Evolutionary conservation across 2,888 invertebrate genomes (phyloP), one percentile per base, ranked within the genome.

Genomic region (Metopia argyrocephala): DNA sequence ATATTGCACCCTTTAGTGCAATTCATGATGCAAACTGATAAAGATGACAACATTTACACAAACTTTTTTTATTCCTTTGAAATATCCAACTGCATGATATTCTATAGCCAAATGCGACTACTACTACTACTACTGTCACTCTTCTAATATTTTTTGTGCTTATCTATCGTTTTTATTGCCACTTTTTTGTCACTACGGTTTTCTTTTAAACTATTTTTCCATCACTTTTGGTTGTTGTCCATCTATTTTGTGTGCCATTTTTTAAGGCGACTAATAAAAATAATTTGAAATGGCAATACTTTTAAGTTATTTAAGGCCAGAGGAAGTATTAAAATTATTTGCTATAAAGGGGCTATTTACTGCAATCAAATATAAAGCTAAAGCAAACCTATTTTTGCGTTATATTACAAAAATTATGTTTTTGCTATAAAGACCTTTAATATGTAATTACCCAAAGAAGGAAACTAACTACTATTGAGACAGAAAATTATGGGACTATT

Each of bases 1-100:
- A 82, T 80, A 82, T 82, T 80, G 78, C 71, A 83, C 82, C 76
- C 82, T 68, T 83, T 80, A 71, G 80, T 76, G 83, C 76, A 76
- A 82, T 83, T 82, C 76, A 79, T 76, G 79, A 50, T 57, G 48
- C 54, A 64, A 69, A 73, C 79, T 78, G 76, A 71, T 76, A 71
- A 79, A 52, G 66, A 71, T 71, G 62, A 76, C 46, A 73, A 74
- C 50, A 79, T 57, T 64, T 69, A 69, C 59, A 66, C 48, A 78
- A 78, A 78, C 71, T 66, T 62, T 62, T 48, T 61, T 12, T 31
- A 27, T 6, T n/a, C n/a, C n/a, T n/a, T n/a, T n/a, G n/a, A 28
- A 66, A 78, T 71, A 66, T 78, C 71, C 46, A 66, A 69, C 61
- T 69, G 62, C 69, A 69, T 64, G 69, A 76, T 62, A 76, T 62